Evolutionary conservation across 92 coral and sea anemone genomes (phyloP).

Genomic region (Bergia puertoricense): DNA sequence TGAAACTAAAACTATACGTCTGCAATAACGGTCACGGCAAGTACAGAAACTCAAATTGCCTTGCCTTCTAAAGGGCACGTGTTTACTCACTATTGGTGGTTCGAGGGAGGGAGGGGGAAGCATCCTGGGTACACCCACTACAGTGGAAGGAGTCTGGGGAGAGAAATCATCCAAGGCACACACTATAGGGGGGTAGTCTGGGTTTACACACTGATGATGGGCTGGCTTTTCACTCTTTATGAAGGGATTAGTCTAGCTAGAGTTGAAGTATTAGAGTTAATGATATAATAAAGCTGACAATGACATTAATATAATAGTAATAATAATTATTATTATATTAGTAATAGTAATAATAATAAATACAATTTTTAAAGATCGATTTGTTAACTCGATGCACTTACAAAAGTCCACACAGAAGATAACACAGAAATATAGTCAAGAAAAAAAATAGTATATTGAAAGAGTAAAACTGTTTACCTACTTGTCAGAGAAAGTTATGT

Average conservation of each 20-base stretch:
- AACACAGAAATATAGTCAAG: no score
- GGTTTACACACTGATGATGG: no score
- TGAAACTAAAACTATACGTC: constrained; percentile 37
- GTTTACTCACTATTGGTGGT: background rate
- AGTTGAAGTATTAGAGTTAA: background rate
- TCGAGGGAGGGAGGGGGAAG: background rate
- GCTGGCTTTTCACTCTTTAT: no score
- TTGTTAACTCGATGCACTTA: no score
- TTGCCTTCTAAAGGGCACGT: no score
- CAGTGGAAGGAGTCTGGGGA: no score
- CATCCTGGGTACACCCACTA: background rate
- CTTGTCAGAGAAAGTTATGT: no score
- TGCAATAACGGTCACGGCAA: constrained; percentile 28
- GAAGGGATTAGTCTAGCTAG: background rate
- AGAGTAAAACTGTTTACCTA: no score
- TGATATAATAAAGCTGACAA: background rate
- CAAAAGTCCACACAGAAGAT: no score
- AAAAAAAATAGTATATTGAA: no score
- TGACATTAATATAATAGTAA: background rate
- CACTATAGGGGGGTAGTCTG: background rate
- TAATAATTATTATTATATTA: background rate
- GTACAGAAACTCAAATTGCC: background rate
- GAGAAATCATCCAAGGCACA: background rate
- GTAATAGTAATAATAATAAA: background rate
- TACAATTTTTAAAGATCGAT: background rate